Conservation (phyloP, 2,113 vertebrate genomes). For the Hippocampus comes region DNA sequence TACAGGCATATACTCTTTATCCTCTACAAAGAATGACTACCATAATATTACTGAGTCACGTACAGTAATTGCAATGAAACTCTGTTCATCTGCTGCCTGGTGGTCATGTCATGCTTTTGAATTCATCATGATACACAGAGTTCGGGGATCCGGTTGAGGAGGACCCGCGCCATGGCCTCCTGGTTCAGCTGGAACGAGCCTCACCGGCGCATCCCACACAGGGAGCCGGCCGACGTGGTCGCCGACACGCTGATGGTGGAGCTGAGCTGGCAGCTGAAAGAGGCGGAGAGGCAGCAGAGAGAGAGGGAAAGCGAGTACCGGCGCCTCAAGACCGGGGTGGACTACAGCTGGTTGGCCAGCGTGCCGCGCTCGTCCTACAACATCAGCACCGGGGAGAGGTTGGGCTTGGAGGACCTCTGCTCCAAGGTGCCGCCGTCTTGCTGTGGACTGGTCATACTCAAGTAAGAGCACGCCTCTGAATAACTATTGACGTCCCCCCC, state of each 20-base stretch:
- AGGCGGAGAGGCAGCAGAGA: slow-evolving; percentile 83
- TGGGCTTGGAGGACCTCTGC: slow-evolving; percentile 89
- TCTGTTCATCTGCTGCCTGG: too few species aligned
- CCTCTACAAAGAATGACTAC: neutral
- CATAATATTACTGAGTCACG: neutral
- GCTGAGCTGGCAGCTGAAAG: slow-evolving; percentile 88
- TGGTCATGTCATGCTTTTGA: too few species aligned
- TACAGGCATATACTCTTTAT: neutral
- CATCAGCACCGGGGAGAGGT: slow-evolving; percentile 82
- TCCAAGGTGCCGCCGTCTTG: slow-evolving; percentile 85
- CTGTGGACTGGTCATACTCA: slow-evolving; percentile 88
- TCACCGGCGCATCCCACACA: slow-evolving; percentile 67
- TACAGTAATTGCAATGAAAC: neutral
- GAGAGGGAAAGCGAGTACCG: slow-evolving; percentile 79
- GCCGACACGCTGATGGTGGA: slow-evolving; percentile 95
- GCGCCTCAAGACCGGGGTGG: slow-evolving; percentile 83
- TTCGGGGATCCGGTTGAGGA: neutral
- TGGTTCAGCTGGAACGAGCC: slow-evolving; percentile 88
- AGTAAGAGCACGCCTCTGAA: slow-evolving; percentile 64
- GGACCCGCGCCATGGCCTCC: slow-evolving; percentile 73
- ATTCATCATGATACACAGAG: too few species aligned
- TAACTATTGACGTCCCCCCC: too few species aligned
- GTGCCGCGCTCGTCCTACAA: slow-evolving; percentile 75
- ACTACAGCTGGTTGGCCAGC: slow-evolving; percentile 95
- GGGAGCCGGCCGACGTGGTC: slow-evolving; percentile 83